These are phyloP conservation scores for Spheniscus mendiculus DNA, from an alignment of 2,113 vertebrate genomes.

Conservation along the genomic window DNA sequence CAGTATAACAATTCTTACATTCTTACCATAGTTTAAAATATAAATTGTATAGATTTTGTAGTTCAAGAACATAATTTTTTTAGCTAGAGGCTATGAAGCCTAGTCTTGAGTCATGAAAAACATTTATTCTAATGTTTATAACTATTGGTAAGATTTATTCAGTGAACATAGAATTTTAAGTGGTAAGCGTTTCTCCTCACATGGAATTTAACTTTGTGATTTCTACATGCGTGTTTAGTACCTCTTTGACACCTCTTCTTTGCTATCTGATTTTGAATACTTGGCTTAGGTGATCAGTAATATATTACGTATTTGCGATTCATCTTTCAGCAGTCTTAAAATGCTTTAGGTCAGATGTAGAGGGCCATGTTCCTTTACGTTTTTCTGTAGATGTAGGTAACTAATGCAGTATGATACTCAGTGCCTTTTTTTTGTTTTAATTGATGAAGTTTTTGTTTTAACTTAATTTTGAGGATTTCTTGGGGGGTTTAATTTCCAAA, in stretches of 20 bases:
- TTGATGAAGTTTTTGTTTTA: neutral
- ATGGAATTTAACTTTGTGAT: neutral
- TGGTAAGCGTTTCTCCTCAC: neutral
- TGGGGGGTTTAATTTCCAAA: neutral
- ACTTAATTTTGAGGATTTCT: neutral
- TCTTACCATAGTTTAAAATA: neutral
- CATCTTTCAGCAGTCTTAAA: neutral
- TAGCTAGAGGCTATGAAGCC: neutral
- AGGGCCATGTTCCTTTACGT: neutral
- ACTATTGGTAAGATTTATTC: neutral
- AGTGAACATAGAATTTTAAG: neutral
- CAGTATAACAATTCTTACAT: neutral
- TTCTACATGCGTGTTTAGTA: neutral
- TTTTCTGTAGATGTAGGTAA: neutral
- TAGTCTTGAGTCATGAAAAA: neutral
- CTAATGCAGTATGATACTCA: neutral
- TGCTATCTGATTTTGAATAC: neutral
- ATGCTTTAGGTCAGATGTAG: neutral
- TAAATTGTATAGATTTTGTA: neutral
- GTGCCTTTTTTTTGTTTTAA: neutral
- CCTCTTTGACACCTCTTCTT: neutral
- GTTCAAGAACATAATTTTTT: neutral
- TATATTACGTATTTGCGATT: neutral
- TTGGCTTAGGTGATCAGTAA: neutral
- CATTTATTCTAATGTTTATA: neutral